Evolutionary conservation across 2,888 invertebrate species (phyloP).

Genomic region (Drosophila gaucha): DNA sequence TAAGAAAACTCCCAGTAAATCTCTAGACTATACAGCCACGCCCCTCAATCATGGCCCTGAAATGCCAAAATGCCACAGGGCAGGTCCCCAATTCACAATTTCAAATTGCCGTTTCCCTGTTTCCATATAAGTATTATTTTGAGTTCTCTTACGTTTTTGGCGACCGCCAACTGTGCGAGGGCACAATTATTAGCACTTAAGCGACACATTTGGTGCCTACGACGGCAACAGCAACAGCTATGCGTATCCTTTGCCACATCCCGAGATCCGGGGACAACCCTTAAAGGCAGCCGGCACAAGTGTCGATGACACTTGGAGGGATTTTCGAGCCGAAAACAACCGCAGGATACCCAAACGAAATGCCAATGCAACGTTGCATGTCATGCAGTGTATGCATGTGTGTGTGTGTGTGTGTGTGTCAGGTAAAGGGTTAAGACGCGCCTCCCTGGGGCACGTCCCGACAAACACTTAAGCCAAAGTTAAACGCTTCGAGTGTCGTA

Average conservation of each 20-base stretch:
- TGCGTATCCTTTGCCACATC: slow-evolving; percentile 45
- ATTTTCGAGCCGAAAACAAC: slow-evolving; percentile 54
- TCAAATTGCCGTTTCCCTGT: slow-evolving; percentile 8
- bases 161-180: slow-evolving; percentile 76
- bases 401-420: slow-evolving; percentile 19
- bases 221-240: slow-evolving; percentile 11
- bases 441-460: slow-evolving; percentile 64
- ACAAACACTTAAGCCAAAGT: slow-evolving; percentile 79
- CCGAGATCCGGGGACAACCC: slow-evolving; percentile 56
- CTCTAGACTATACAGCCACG: slow-evolving; percentile 21
- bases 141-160: background rate
- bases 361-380: slow-evolving; percentile 54
- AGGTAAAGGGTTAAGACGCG: slow-evolving; percentile 48
- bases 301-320: slow-evolving; percentile 81
- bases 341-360: slow-evolving; percentile 54
- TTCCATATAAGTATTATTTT: slow-evolving; percentile 4
- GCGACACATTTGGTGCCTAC: slow-evolving; percentile 69
- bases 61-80: slow-evolving; percentile 6
- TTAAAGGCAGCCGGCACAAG: slow-evolving; percentile 69
- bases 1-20: slow-evolving; percentile 33
- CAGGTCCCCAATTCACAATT: background rate
- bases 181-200: slow-evolving; percentile 78
- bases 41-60: slow-evolving; percentile 23
- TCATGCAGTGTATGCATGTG: background rate
- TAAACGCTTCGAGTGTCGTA: slow-evolving; percentile 78